Base-by-base conservation (phyloP, 2,888 invertebrate species). In the Melitaea athalia region DNA sequence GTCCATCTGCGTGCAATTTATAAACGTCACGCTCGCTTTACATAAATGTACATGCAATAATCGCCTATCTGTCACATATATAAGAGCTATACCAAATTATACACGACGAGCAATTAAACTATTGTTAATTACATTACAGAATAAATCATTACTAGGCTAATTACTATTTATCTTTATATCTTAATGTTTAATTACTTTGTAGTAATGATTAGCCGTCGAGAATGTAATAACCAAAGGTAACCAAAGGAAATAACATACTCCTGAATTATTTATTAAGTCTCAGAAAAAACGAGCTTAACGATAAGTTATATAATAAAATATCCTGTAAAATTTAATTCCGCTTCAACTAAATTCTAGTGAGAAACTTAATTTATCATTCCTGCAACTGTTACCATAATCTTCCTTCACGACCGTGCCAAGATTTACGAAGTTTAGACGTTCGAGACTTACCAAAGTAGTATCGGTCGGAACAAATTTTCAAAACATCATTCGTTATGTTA, bases 401-500 rank as follows among this genome's bases (percentile, higher is more conserved):
- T 49, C 55, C 59, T 63, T 65, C 65, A 66, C 15, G 45, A 68
- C 63, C 15, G 63, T 63, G 68, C 68, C 68, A 71, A 68, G 53
- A 65, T 50, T 63, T 47, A 53, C 57, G 57, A 68, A 71, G 70
- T 65, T 66, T 45, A 60, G 68, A 71, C 63, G 63, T 53, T 59
- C 63, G 65, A 71, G 49, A 63, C 59, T 65, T 59, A 63, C 65
- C 59, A 24, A 59, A 62, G 59, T 71, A 50, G 47, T 67, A 42
- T 61, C 53, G 68, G 63, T 62, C 49, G 59, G 55, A 71, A 66
- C 63, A 66, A 68, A 68, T 65, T 71, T 68, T 70, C 33, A 59
- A 70, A 70, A 70, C 62, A 68, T 68, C 62, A 17, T 62, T 49
- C 71, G 62, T 71, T 68, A 71, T 63, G 15, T 68, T 65, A 71